Conservation (phyloP, 2,113 vertebrate genomes). For the Gallinago media region DNA sequence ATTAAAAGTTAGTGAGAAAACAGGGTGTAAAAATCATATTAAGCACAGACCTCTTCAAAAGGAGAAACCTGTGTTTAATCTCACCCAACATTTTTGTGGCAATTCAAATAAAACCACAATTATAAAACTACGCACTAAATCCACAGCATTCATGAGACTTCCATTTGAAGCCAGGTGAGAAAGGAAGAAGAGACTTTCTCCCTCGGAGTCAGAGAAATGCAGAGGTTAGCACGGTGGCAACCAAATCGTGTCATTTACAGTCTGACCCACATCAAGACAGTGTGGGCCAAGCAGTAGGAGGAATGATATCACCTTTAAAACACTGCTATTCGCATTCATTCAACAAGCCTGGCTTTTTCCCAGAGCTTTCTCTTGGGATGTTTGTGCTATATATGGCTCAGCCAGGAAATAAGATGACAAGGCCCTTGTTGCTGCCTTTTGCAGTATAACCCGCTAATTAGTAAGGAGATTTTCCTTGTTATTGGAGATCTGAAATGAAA, state of each 20-base stretch:
- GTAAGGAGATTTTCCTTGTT: background rate
- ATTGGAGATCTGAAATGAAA: background rate
- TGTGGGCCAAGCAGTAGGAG: background rate
- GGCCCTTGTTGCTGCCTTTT: background rate
- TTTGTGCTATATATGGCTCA: background rate
- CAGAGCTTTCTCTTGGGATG: background rate
- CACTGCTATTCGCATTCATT: rapidly evolving
- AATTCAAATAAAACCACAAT: slow-evolving; percentile 65
- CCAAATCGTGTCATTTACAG: slow-evolving; percentile 1
- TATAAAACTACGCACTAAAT: background rate
- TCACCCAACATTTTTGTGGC: slow-evolving; percentile 35
- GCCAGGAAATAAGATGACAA: background rate
- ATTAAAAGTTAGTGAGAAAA: slow-evolving; percentile 43
- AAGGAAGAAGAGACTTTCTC: slow-evolving; percentile 25
- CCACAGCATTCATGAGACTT: background rate
- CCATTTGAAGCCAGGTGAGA: slow-evolving; percentile 55
- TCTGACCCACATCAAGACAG: slow-evolving; percentile 39
- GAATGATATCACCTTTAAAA: background rate
- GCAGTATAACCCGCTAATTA: background rate
- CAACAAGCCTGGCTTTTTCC: background rate
- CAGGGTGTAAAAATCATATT: slow-evolving; percentile 50
- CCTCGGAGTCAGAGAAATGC: background rate
- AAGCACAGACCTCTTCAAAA: slow-evolving; percentile 47
- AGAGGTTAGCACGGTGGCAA: background rate
- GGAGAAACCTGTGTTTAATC: slow-evolving; percentile 16